These are phyloP conservation scores for Xiphydria camelus DNA, from an alignment of 2,888 invertebrate species.

Conservation along the genomic window DNA sequence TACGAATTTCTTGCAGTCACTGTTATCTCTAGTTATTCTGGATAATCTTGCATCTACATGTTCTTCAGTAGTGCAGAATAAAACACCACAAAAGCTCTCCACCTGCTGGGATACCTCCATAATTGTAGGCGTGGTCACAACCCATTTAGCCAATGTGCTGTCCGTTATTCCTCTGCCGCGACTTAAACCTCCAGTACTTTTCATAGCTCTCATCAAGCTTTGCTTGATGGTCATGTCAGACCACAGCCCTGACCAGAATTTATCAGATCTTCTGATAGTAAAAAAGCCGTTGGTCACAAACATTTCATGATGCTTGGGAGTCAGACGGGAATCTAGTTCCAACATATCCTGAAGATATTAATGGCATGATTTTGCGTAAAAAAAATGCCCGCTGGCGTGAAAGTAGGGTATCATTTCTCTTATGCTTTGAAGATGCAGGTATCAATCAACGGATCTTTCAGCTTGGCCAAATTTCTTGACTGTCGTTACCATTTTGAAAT, in stretches of 20 bases:
- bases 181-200: constrained; percentile 35
- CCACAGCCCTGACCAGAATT: constrained; percentile 32
- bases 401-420: too few species aligned
- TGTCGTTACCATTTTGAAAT: too few species aligned
- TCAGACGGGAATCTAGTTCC: too few species aligned
- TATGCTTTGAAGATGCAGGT: too few species aligned
- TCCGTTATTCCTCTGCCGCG: constrained; percentile 28
- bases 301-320: constrained; percentile 9
- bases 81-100: constrained; percentile 27
- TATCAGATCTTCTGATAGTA: constrained; percentile 33
- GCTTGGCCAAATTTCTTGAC: too few species aligned
- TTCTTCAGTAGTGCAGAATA: constrained; percentile 29
- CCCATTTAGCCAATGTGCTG: constrained; percentile 28
- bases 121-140: constrained; percentile 23
- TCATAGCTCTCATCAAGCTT: constrained; percentile 37
- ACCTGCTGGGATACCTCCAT: constrained; percentile 25
- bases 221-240: constrained; percentile 46
- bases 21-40: too few species aligned
- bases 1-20: too few species aligned
- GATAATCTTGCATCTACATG: constrained; percentile 36
- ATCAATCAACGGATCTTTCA: too few species aligned
- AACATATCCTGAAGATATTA: too few species aligned
- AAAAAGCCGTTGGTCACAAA: constrained; percentile 34
- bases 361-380: too few species aligned
- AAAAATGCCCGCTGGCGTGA: too few species aligned